Evolutionary conservation across 2,888 invertebrate species (phyloP).

Genomic region (Ernsta delagoae): DNA sequence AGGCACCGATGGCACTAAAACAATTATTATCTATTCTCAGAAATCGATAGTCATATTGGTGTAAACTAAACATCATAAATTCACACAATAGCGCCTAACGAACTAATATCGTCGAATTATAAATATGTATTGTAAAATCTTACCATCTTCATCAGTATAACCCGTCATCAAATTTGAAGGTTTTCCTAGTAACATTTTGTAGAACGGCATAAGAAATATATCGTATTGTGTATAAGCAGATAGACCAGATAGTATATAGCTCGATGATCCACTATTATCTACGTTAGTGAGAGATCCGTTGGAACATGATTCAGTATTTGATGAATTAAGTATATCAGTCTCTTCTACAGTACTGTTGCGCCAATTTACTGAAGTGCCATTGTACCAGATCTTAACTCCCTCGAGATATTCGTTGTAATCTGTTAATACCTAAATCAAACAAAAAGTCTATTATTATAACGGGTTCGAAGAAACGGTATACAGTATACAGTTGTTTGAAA

Average conservation of each 20-base stretch:
- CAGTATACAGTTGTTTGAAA: background rate
- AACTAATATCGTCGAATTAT: background rate
- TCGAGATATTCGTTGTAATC: slow-evolving; percentile 86
- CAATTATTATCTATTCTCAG: slow-evolving; percentile 50
- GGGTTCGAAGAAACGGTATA: background rate
- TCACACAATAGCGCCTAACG: background rate
- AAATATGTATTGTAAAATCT: slow-evolving; percentile 43
- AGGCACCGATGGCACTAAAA: slow-evolving; percentile 90
- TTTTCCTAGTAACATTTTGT: slow-evolving; percentile 94
- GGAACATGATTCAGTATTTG: slow-evolving; percentile 65
- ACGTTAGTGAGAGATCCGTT: slow-evolving; percentile 89
- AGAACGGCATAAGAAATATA: slow-evolving; percentile 96
- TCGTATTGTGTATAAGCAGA: slow-evolving; percentile 95
- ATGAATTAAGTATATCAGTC: slow-evolving; percentile 56
- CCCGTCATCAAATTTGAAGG: slow-evolving; percentile 96
- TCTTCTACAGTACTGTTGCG: slow-evolving; percentile 70
- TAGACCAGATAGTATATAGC: slow-evolving; percentile 90
- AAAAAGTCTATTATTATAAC: background rate
- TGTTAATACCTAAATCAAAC: slow-evolving; percentile 68
- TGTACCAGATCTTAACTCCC: slow-evolving; percentile 88
- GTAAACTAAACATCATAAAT: slow-evolving; percentile 16
- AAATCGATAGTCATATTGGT: slow-evolving; percentile 27
- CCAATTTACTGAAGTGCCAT: slow-evolving; percentile 78
- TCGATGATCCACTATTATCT: slow-evolving; percentile 88
- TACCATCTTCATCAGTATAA: slow-evolving; percentile 93